These are phyloP conservation scores for Popillia japonica DNA, from an alignment of 1,140 invertebrate species.

Conservation along the genomic window DNA sequence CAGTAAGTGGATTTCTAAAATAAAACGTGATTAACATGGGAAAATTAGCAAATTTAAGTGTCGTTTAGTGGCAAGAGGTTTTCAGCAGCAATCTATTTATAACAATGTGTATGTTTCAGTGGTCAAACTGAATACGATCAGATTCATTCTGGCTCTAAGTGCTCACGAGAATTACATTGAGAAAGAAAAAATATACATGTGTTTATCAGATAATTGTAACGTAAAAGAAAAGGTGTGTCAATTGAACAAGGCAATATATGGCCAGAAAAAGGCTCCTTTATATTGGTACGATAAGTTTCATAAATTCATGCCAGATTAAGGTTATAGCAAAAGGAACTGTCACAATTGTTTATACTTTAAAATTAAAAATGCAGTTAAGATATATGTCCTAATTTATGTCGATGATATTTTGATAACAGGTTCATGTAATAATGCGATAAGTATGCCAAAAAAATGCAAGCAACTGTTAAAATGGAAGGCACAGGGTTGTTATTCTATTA, in stretches of 20 bases:
- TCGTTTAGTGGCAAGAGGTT: no score
- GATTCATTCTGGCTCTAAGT: no score
- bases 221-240: slow-evolving; percentile 43
- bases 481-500: no score
- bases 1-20: no score
- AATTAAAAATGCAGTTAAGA: slow-evolving; percentile 17
- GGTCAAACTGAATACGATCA: no score
- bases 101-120: no score
- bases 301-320: slow-evolving; percentile 28
- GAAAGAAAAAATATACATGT: slow-evolving; percentile 48
- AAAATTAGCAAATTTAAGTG: no score
- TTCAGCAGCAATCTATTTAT: no score
- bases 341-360: slow-evolving; percentile 29
- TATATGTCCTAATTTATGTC: slow-evolving; percentile 21
- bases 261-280: slow-evolving; percentile 56
- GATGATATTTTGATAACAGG: slow-evolving; percentile 32
- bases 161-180: no score
- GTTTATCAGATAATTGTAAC: slow-evolving; percentile 41
- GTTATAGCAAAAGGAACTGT: slow-evolving; percentile 22
- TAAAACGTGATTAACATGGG: no score
- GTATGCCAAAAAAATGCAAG: not conserved
- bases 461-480: no score
- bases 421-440: not conserved
- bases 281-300: slow-evolving; percentile 54
- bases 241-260: slow-evolving; percentile 55